Conservation (phyloP, 2,797 vertebrate species). For the Ispidina picta region DNA sequence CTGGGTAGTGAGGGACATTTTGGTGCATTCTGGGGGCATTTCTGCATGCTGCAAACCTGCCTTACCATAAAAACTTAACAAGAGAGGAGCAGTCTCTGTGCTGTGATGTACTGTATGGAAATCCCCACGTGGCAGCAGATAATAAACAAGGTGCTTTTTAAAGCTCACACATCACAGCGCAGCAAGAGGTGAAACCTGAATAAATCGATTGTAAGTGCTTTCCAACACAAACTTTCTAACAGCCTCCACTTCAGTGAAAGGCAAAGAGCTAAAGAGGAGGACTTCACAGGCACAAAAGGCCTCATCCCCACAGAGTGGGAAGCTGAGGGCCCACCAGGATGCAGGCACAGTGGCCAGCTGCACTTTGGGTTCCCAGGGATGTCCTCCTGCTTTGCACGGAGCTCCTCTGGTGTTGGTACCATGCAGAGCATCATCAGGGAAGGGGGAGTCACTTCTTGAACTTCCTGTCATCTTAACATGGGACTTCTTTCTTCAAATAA, state of each 20-base stretch:
- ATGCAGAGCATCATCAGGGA: fast-evolving
- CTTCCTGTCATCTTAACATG: neutral
- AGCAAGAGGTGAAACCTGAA: conserved; percentile 58
- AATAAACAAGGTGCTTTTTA: conserved; percentile 45
- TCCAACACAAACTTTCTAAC: conserved; percentile 20
- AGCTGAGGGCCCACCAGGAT: fast-evolving
- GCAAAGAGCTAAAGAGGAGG: neutral
- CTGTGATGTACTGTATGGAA: neutral
- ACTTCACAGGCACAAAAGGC: neutral
- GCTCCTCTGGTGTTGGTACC: neutral
- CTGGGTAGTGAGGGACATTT: neutral
- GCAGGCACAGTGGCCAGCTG: fast-evolving
- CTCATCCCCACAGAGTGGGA: neutral
- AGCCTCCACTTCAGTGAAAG: neutral
- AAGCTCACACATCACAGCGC: neutral
- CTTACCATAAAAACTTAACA: neutral
- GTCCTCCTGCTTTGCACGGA: neutral
- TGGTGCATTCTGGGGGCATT: neutral
- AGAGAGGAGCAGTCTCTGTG: neutral
- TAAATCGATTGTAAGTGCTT: conserved; percentile 25
- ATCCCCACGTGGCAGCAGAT: neutral
- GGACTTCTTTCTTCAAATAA: neutral
- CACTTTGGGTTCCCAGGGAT: neutral
- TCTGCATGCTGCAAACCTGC: fast-evolving
- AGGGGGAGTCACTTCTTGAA: neutral